phyloP scores from a whole-genome alignment of 2,113 vertebrate genomes.

The Xiphorhynchus elegans region DNA sequence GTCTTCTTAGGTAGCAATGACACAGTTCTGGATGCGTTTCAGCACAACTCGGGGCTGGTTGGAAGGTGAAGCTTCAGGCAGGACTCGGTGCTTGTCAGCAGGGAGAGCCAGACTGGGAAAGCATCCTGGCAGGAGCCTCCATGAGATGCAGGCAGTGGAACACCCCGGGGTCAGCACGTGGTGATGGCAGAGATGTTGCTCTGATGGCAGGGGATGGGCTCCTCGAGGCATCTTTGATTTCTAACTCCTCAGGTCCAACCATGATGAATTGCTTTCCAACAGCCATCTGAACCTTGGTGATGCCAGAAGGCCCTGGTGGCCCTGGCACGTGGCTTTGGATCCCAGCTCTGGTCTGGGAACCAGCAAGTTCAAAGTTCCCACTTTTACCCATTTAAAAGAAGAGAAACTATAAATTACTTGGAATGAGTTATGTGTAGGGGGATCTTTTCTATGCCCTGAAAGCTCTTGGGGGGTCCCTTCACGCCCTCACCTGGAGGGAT shows the following conservation, averaged over 20 bases:
- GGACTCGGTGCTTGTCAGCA: neutral
- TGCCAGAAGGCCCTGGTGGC: neutral
- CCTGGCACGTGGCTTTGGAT: accelerated
- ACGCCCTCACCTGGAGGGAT: accelerated
- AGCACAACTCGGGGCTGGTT: neutral
- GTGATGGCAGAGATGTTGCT: neutral
- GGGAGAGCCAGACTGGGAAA: neutral
- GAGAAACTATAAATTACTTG: neutral
- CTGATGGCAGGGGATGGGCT: accelerated
- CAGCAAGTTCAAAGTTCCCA: neutral
- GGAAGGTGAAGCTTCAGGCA: neutral
- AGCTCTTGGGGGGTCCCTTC: neutral
- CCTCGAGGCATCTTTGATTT: neutral
- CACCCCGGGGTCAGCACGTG: accelerated
- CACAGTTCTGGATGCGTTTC: neutral
- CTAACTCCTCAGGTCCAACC: neutral
- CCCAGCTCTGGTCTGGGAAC: neutral
- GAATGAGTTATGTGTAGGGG: too few species aligned
- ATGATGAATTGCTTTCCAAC: neutral
- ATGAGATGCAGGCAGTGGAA: accelerated
- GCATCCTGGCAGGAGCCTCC: neutral
- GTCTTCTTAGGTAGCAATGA: neutral
- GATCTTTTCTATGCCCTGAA: neutral
- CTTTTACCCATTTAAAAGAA: neutral
- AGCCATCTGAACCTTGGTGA: neutral